These are phyloP conservation scores for Chondrosia reniformis DNA, from an alignment of 37 sponge, comb jelly and placozoan genomes.

Conservation along the genomic window DNA sequence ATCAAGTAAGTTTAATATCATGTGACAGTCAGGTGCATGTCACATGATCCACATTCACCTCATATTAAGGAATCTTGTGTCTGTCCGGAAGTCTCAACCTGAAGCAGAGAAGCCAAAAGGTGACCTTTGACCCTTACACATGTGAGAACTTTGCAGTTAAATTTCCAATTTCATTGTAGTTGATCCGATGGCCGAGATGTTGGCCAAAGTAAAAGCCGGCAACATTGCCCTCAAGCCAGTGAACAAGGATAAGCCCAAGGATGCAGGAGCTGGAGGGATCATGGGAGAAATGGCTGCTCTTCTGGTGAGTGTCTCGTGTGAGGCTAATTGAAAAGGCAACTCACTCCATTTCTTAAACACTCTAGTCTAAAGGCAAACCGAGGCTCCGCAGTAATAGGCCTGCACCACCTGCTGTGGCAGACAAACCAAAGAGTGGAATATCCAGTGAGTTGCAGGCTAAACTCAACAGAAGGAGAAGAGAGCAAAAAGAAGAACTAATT, in stretches of 20 bases:
- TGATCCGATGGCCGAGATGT: conserved; percentile 76
- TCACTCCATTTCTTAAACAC: neutral
- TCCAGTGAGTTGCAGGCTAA: conserved; percentile 43
- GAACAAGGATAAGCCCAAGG: conserved; percentile 7
- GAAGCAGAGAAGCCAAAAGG: conserved; percentile 5
- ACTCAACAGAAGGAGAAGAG: conserved; percentile 36
- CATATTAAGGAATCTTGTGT: conserved; percentile 13
- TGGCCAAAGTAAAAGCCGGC: conserved; percentile 53
- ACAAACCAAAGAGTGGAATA: conserved; percentile 8
- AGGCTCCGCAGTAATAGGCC: neutral
- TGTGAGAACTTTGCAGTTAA: neutral
- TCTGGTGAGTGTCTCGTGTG: conserved; percentile 31
- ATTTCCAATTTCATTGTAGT: neutral
- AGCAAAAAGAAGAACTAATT: conserved; percentile 28
- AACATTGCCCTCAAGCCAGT: conserved; percentile 57
- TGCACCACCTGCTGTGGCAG: conserved; percentile 25
- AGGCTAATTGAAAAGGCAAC: neutral
- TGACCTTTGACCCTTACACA: neutral
- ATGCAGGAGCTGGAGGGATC: conserved; percentile 9
- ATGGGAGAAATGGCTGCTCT: conserved; percentile 73
- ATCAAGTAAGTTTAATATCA: neutral
- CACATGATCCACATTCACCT: neutral
- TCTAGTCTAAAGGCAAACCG: neutral
- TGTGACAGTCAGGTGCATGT: neutral
- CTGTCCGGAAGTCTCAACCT: neutral